These are phyloP conservation scores for Nettapus auritus DNA, from an alignment of 2,113 vertebrate genomes.

Conservation along the genomic window DNA sequence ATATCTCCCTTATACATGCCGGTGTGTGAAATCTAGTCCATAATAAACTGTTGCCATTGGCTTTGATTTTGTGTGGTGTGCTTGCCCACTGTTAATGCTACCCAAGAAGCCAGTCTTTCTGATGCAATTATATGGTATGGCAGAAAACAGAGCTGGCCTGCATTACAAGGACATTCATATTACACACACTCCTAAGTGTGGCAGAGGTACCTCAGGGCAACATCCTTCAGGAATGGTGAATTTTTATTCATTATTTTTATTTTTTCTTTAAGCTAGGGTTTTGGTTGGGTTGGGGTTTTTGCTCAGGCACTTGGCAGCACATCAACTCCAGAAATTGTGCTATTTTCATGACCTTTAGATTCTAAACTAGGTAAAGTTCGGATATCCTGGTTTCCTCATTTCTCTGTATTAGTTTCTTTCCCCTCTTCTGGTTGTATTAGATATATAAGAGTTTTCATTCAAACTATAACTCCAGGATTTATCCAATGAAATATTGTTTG, in stretches of 20 bases:
- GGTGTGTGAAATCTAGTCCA: not conserved
- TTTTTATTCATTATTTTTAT: not conserved
- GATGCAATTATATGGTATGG: not conserved
- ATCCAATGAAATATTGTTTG: conserved; percentile 13
- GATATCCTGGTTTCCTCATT: conserved; percentile 20
- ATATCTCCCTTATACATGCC: not conserved
- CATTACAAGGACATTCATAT: not conserved
- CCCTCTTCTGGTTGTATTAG: not conserved
- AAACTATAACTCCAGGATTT: not conserved
- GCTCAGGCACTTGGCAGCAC: not conserved
- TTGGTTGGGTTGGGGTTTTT: not conserved
- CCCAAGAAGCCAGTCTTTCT: not conserved
- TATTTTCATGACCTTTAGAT: conserved; percentile 38
- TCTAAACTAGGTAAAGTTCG: conserved; percentile 16
- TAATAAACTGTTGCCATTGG: not conserved
- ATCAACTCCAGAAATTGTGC: not conserved
- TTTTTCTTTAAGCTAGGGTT: not conserved
- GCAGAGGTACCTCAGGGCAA: not conserved
- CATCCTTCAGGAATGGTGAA: not conserved
- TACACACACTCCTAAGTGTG: not conserved
- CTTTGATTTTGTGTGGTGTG: not conserved
- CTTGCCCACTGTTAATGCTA: not conserved
- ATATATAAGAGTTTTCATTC: not conserved
- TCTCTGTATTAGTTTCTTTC: conserved; percentile 7
- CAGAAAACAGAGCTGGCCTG: not conserved